Percentiles rank a stretch among this genome's conserved stretches.
Evolutionary conservation across 2,888 invertebrate species (phyloP).

Genomic region (Tetranychus truncatus): DNA sequence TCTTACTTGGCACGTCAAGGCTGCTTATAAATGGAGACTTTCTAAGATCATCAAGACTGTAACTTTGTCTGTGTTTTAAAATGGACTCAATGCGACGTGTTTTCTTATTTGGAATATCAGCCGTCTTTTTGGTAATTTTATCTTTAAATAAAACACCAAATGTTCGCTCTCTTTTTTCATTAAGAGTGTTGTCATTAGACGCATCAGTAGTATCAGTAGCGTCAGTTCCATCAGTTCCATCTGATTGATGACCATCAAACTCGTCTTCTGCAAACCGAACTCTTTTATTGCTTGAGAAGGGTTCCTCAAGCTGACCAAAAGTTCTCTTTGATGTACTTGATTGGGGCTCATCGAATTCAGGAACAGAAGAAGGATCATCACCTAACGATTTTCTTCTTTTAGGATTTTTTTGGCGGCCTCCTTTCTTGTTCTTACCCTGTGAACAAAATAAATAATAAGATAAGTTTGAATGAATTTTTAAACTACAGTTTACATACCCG

Average conservation of each 20-base stretch:
- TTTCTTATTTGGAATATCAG: not conserved
- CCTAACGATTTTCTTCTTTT: not conserved
- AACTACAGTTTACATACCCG: not conserved
- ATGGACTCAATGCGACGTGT: not conserved
- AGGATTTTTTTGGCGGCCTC: not conserved
- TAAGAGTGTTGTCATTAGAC: not conserved
- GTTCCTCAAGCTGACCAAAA: constrained; percentile 5
- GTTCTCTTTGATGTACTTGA: not conserved
- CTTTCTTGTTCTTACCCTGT: no score
- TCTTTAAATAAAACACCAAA: not conserved
- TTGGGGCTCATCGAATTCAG: not conserved
- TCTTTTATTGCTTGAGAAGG: not conserved
- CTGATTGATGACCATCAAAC: not conserved
- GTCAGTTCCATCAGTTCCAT: not conserved
- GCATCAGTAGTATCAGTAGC: not conserved
- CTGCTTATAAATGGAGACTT: not conserved
- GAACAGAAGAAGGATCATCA: not conserved
- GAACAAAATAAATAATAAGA: not conserved
- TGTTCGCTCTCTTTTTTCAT: not conserved
- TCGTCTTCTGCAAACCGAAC: constrained; percentile 2
- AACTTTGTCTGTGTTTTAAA: not conserved
- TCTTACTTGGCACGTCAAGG: not conserved
- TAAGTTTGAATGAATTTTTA: not conserved
- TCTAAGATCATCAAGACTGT: constrained; percentile 8
- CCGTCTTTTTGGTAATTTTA: not conserved